A percentile compares a stretch with the other conserved stretches of the same genome.
Evolutionary conservation across 2,888 invertebrate species (phyloP).

Genomic region (Mesoligia furuncula): DNA sequence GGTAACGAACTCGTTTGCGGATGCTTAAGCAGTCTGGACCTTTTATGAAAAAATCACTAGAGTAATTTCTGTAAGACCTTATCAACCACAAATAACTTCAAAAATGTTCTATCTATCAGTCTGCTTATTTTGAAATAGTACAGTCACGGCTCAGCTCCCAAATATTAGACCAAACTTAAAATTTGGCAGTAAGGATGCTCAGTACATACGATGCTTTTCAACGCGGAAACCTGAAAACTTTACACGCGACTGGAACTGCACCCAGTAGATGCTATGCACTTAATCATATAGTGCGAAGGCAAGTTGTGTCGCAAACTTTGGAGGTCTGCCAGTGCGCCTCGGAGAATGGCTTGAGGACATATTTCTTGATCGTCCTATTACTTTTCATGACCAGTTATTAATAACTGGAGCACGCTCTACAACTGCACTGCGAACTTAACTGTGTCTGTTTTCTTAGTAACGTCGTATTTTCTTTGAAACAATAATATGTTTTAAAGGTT

Average conservation of each 20-base stretch:
- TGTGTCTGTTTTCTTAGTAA: constrained; percentile 19
- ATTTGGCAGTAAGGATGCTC: constrained; percentile 6
- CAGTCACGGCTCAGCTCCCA: too few relatives aligned
- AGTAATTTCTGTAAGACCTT: too few relatives aligned
- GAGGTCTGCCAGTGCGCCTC: constrained; percentile 61
- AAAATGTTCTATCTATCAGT: too few relatives aligned
- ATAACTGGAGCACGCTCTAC: constrained; percentile 45
- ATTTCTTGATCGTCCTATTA: constrained; percentile 63
- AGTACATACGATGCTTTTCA: background rate
- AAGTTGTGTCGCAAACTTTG: constrained; percentile 58
- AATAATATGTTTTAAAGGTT: background rate
- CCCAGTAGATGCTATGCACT: constrained; percentile 39
- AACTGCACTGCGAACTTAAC: constrained; percentile 36
- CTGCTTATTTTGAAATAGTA: background rate
- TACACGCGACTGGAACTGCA: constrained; percentile 13
- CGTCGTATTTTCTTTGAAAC: constrained; percentile 3
- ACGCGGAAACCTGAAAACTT: constrained; percentile 34
- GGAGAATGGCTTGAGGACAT: constrained; percentile 50
- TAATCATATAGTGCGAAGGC: constrained; percentile 46
- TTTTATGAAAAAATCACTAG: background rate
- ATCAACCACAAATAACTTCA: background rate
- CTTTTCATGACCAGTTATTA: constrained; percentile 62
- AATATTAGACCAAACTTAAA: background rate
- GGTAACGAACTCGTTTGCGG: background rate
- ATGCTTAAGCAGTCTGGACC: background rate